Evolutionary conservation across 2,888 invertebrate species (phyloP).

Genomic region (Melanostoma mellinum): DNA sequence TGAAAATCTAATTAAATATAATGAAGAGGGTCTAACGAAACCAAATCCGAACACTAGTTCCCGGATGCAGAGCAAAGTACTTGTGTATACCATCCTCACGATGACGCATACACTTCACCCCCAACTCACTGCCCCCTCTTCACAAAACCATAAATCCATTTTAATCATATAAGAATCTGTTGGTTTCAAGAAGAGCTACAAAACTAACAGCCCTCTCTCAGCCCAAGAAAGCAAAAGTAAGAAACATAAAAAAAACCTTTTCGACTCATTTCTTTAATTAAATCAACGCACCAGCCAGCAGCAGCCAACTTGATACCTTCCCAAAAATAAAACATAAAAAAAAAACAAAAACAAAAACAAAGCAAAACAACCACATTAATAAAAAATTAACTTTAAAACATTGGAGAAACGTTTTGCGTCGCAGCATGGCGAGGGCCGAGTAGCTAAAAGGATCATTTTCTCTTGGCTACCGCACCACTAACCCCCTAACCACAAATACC

Average conservation of each 20-base stretch:
- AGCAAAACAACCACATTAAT: constrained; percentile 61
- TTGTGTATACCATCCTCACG: constrained; percentile 7
- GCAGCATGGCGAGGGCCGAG: neutral
- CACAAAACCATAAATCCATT: constrained; percentile 63
- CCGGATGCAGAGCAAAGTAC: constrained; percentile 24
- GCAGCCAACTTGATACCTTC: constrained; percentile 42
- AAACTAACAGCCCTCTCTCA: neutral
- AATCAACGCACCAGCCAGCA: constrained; percentile 55
- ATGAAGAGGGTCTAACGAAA: constrained; percentile 58
- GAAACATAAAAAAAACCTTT: constrained; percentile 25
- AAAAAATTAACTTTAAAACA: constrained; percentile 59
- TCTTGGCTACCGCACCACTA: constrained; percentile 19
- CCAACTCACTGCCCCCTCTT: neutral
- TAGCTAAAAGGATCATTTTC: constrained; percentile 31
- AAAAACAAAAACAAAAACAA: constrained; percentile 48
- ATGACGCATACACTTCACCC: too few relatives aligned
- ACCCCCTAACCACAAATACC: constrained; percentile 1
- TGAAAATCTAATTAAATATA: constrained; percentile 65
- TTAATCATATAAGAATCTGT: constrained; percentile 62
- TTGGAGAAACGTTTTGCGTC: constrained; percentile 27
- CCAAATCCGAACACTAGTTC: constrained; percentile 53
- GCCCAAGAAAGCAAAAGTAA: constrained; percentile 12
- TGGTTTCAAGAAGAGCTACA: constrained; percentile 10
- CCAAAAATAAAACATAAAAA: constrained; percentile 26
- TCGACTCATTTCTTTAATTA: constrained; percentile 65